phyloP scores from a whole-genome alignment of 2,113 vertebrate species.

The Rhynchomys soricoides region DNA sequence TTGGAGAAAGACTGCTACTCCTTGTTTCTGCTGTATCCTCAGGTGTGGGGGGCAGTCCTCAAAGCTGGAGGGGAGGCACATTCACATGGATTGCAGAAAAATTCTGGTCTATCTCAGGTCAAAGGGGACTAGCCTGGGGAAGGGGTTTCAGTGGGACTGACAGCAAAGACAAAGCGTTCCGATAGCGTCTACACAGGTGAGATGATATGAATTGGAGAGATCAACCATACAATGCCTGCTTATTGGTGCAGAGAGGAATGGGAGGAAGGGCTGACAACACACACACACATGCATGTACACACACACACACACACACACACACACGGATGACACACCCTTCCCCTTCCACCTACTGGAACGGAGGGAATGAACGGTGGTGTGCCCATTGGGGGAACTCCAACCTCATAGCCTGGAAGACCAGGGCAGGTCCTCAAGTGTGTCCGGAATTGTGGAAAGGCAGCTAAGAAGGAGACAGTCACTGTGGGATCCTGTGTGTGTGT shows the following conservation, averaged over 20 bases:
- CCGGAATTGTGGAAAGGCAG: rapidly evolving
- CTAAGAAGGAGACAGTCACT: rapidly evolving
- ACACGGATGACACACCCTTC: too few relatives aligned
- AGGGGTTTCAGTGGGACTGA: background rate
- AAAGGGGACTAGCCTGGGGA: background rate
- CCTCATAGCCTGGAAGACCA: background rate
- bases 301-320: too few relatives aligned
- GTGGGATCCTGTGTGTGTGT: background rate
- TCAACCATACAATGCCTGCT: background rate
- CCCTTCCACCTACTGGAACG: rapidly evolving
- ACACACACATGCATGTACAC: too few relatives aligned
- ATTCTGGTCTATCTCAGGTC: background rate
- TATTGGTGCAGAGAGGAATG: background rate
- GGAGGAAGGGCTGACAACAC: background rate
- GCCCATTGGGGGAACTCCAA: background rate
- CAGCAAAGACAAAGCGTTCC: background rate
- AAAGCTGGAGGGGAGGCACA: background rate
- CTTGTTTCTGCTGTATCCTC: background rate
- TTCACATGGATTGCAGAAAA: background rate
- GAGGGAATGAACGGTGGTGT: rapidly evolving
- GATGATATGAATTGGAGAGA: background rate
- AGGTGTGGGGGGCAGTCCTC: rapidly evolving
- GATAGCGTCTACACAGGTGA: rapidly evolving
- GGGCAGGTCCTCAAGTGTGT: background rate
- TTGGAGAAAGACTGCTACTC: background rate